These are phyloP conservation scores for Indri indri DNA, from an alignment of 2,113 vertebrate genomes.

Conservation along the genomic window DNA sequence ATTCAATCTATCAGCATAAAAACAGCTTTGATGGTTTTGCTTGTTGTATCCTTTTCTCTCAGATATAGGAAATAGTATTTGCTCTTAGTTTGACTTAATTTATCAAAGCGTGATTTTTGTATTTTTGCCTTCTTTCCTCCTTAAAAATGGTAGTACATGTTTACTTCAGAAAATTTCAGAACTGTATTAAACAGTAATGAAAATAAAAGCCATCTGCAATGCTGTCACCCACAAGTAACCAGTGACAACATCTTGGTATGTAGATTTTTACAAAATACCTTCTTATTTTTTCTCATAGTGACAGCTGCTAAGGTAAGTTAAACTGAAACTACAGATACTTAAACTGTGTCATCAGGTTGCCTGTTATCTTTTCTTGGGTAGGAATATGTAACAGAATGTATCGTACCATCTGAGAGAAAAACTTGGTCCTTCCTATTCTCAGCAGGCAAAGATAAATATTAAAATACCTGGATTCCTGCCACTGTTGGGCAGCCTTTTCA, in stretches of 20 bases:
- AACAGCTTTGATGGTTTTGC: neutral
- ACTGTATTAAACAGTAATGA: neutral
- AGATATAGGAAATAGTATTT: neutral
- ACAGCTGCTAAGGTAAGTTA: neutral
- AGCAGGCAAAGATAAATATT: neutral
- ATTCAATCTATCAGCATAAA: neutral
- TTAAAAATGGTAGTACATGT: neutral
- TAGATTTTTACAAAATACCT: neutral
- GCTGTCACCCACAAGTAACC: neutral
- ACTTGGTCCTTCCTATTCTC: neutral
- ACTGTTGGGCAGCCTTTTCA: neutral
- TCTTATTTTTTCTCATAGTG: neutral
- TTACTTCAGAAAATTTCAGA: conserved; percentile 20
- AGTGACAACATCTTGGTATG: neutral
- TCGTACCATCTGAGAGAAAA: neutral
- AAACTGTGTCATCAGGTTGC: neutral
- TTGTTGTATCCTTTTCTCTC: neutral
- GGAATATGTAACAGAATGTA: neutral
- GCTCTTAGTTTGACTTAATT: neutral
- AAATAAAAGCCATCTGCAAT: neutral
- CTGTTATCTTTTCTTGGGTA: neutral
- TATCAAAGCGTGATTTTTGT: neutral
- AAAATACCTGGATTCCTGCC: neutral
- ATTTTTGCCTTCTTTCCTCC: neutral
- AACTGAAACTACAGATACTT: neutral